These are phyloP conservation scores for Synanthedon tipuliformis DNA, from an alignment of 2,888 invertebrate species.

Conservation along the genomic window DNA sequence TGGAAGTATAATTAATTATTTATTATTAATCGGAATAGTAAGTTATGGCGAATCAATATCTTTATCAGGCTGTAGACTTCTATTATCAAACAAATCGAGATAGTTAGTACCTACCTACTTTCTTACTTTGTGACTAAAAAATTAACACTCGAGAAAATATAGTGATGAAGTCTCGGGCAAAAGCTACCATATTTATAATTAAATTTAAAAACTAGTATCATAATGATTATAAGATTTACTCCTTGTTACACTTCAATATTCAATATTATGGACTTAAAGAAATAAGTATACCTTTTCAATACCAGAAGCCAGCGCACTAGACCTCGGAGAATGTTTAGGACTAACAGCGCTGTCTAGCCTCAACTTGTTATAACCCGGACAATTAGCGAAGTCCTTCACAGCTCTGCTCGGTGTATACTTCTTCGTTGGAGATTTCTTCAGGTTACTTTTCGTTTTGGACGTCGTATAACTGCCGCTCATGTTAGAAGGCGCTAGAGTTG, in stretches of 20 bases:
- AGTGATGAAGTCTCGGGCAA: no score
- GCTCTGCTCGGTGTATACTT: slow-evolving; percentile 44
- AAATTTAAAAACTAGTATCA: no score
- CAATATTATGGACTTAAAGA: background rate
- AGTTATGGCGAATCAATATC: no score
- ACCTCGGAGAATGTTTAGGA: slow-evolving; percentile 57
- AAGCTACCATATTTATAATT: no score
- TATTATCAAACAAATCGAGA: background rate
- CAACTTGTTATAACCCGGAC: slow-evolving; percentile 59
- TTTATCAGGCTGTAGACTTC: no score
- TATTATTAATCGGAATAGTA: no score
- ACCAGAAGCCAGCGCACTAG: slow-evolving; percentile 19
- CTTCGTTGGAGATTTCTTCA: slow-evolving; percentile 56
- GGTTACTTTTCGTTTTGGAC: slow-evolving; percentile 52
- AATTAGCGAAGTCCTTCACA: slow-evolving; percentile 40
- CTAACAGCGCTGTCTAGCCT: slow-evolving; percentile 61
- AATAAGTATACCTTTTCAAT: slow-evolving; percentile 38
- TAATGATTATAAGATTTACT: no score
- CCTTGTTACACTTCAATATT: background rate
- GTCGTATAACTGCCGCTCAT: slow-evolving; percentile 52
- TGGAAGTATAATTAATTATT: slow-evolving; percentile 13
- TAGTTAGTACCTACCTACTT: no score
- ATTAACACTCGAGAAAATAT: background rate
- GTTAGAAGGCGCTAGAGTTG: slow-evolving; percentile 52
- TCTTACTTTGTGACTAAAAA: background rate